A percentile compares a stretch with the other conserved stretches of the same genome.
Conservation (phyloP, 2,888 invertebrate species). For the Ptilodon capucinus region DNA sequence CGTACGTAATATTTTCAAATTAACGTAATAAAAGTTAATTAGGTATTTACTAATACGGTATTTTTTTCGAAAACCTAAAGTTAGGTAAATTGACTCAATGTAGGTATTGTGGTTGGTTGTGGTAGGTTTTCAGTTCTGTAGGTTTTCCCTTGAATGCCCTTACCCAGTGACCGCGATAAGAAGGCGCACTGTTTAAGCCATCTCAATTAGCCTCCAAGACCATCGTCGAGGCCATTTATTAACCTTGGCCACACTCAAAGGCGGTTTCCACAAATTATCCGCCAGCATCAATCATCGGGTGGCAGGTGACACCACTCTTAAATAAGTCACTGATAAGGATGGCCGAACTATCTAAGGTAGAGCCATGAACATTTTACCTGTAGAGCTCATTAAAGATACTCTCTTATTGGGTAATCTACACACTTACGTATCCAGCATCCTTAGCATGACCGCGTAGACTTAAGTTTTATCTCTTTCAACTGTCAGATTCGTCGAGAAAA, state of each 20-base stretch:
- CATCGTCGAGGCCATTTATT: slow-evolving; percentile 41
- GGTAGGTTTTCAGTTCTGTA: neutral
- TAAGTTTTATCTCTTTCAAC: too few relatives aligned
- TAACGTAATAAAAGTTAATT: too few relatives aligned
- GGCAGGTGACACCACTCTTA: slow-evolving; percentile 55
- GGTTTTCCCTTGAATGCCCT: neutral
- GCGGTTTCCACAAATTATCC: slow-evolving; percentile 61
- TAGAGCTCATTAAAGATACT: slow-evolving; percentile 17
- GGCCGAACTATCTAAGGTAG: slow-evolving; percentile 9
- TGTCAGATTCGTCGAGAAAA: too few relatives aligned
- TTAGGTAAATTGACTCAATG: too few relatives aligned
- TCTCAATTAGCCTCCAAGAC: slow-evolving; percentile 1
- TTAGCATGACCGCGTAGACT: too few relatives aligned
- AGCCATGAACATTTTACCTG: too few relatives aligned
- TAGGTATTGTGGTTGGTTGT: too few relatives aligned
- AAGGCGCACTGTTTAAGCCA: neutral
- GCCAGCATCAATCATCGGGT: slow-evolving; percentile 65
- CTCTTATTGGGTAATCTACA: neutral
- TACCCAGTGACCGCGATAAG: neutral
- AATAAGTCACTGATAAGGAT: slow-evolving; percentile 57
- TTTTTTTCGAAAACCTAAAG: too few relatives aligned
- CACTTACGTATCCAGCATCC: neutral
- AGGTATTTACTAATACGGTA: too few relatives aligned
- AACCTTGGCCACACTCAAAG: slow-evolving; percentile 47
- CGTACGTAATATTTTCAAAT: too few relatives aligned